phyloP scores from a whole-genome alignment of 2,113 vertebrate species.

The Zosterops borbonicus region DNA sequence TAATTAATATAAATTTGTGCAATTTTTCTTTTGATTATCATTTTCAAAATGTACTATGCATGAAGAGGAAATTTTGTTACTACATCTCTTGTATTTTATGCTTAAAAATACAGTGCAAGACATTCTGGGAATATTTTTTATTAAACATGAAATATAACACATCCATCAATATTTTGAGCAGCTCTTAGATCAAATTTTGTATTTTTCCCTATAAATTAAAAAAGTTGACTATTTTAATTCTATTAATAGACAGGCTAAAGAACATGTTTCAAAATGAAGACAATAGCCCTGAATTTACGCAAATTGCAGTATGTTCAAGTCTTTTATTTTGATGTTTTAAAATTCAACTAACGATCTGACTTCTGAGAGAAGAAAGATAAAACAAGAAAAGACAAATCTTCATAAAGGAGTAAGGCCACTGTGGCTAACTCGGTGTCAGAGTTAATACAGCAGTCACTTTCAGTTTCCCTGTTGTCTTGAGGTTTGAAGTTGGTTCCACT shows the following conservation, averaged over 20 bases:
- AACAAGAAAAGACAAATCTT: constrained; percentile 62
- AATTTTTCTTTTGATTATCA: not conserved
- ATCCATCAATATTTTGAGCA: constrained; percentile 27
- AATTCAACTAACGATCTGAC: not conserved
- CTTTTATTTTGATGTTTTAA: constrained; percentile 35
- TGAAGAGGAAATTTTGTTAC: not conserved
- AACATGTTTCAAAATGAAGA: constrained; percentile 20
- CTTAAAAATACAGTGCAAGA: constrained; percentile 24
- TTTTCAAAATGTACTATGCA: constrained; percentile 2
- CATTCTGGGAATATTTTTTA: constrained; percentile 35
- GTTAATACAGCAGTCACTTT: constrained; percentile 53
- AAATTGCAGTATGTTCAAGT: constrained; percentile 18
- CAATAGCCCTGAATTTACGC: not conserved
- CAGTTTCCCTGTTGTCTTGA: constrained; percentile 54
- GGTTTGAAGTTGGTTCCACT: constrained; percentile 72
- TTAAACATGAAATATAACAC: constrained; percentile 50
- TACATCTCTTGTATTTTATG: not conserved
- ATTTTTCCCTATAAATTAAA: constrained; percentile 60
- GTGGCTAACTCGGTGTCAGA: constrained; percentile 60
- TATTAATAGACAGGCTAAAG: not conserved
- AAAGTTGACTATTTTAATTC: constrained; percentile 40
- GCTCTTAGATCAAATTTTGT: not conserved
- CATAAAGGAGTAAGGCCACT: constrained; percentile 70
- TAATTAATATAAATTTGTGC: not conserved
- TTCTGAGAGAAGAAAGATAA: constrained; percentile 39